These are phyloP conservation scores for Megaptera novaeangliae DNA, from an alignment of 2,113 vertebrate species.

Conservation along the genomic window DNA sequence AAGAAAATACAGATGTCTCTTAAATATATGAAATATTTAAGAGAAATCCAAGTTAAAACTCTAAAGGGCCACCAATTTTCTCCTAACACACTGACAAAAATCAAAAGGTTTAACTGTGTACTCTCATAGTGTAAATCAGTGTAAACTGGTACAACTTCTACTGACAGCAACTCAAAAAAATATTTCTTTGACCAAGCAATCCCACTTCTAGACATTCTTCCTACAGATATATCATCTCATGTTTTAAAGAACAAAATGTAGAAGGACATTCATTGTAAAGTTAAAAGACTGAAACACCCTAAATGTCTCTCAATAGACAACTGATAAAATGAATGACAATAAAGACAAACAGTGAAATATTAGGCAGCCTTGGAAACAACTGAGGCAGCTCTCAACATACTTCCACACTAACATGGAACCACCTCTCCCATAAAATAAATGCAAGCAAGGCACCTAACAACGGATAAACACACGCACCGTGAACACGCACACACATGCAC, in stretches of 20 bases:
- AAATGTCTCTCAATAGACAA: background rate
- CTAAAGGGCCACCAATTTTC: background rate
- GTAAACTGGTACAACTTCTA: background rate
- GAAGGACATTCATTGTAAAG: background rate
- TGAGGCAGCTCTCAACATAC: background rate
- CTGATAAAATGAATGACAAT: background rate
- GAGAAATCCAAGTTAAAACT: background rate
- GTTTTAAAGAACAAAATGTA: background rate
- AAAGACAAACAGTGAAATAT: background rate
- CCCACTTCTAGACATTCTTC: background rate
- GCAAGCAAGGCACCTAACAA: background rate
- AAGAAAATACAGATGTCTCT: background rate
- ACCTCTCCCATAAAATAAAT: background rate
- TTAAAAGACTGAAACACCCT: background rate
- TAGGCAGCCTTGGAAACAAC: background rate
- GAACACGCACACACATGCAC: background rate
- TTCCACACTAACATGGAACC: background rate
- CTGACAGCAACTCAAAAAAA: background rate
- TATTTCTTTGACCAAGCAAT: background rate
- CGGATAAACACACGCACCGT: background rate
- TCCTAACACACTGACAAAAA: background rate
- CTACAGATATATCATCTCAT: background rate
- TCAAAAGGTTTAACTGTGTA: background rate
- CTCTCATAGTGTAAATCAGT: background rate
- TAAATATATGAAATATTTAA: background rate